Base-by-base conservation (phyloP, 2,113 vertebrate genomes). In the Ploceus nigricollis region DNA sequence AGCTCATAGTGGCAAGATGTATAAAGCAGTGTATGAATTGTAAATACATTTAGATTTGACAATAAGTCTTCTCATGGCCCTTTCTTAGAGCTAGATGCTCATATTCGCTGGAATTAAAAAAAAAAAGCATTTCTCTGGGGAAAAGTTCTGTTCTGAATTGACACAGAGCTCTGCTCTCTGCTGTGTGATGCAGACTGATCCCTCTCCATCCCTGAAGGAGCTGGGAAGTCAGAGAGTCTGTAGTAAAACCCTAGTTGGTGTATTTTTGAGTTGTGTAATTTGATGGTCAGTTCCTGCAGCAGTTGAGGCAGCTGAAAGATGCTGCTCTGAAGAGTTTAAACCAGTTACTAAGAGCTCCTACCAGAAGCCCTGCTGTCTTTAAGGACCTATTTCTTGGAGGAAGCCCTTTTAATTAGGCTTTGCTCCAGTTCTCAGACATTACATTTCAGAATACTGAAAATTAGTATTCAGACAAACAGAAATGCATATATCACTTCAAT, bases 321-420 rank as follows among this genome's bases (percentile, higher is more conserved):
- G 20, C 56, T 88, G 13, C 21, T 93, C 80, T 81, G 78, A 86
- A 91, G 60, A 73, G 11, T 27, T 57, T 88, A 47, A 82, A 77
- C 11, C 39, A 70, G 57, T 94, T 54, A 20, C 47, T 48, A 45
- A 86, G 44, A 80, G 24, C 60, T 81, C 33, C 82, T 83, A 51
- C 17, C 18, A 35, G 54, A 66, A 86, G 25, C 31, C 71, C 35
- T 88, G 42, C 35, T 86, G n/a, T 75, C 75, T 88, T 91, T 80
- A 70, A 90, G 42, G 28, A 73, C n/a, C 9, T 81, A 81, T 70
- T 69, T 28, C 56, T 83, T 75, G 51, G 60, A 68, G 60, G 23
- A 95, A 92, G 28, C 3, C 22, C 51, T 92, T 50, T 93, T 83
- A 92, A 90, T 92, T 83, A 83, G 76, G 28, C 25, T 93, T 92